Base-by-base conservation (phyloP, 1,140 invertebrate species). In the Zaprionus tsacasi region DNA sequence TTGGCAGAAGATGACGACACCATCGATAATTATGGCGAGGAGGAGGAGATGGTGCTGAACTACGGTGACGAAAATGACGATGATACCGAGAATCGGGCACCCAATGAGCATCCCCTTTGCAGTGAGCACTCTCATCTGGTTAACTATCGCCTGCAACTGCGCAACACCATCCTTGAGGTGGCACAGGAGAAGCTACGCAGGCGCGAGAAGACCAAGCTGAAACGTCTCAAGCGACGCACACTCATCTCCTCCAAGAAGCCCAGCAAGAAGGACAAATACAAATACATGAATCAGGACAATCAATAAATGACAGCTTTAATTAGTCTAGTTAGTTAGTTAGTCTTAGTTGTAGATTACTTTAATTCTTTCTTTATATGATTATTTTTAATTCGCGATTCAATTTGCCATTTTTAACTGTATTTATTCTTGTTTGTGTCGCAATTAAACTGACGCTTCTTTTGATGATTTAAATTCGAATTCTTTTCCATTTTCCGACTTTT, bases 201-300 rank as follows among this genome's bases (percentile, higher is more conserved):
- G 25, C 72, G 78, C 0, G 70, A 76, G 1, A 81, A 90, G 40
- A 89, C 65, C 27, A 89, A 81, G 8, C 15, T 89, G 8, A 89
- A 89, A 57, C 86, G 85, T 7, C 55, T 89, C 30, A 85, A 85
- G 40, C 81, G 85, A 0, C 85, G 85, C 38, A 85, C 86, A 0
- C 55, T 89, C 33, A 89, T 89, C 36, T 89, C 85, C 48, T 89
- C 85, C 7, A 89, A 89, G 43, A 89, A 89, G 27, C 85, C 85
- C 30, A 89, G 85, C 60, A 89, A 81, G n/a, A 89, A 89, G 60
- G 59, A 76, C 15, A 81, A 89, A 40, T 25, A 55, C 45, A 81
- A 90, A 43, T 13, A 48, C n/a, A 45, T 8, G 12, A 40, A 68
- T 10, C 45, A 50, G 10, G 45, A 50, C 7, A 25, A 11, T 6